phyloP scores from a whole-genome alignment of 2,888 invertebrate species.

The Pecten maximus region DNA sequence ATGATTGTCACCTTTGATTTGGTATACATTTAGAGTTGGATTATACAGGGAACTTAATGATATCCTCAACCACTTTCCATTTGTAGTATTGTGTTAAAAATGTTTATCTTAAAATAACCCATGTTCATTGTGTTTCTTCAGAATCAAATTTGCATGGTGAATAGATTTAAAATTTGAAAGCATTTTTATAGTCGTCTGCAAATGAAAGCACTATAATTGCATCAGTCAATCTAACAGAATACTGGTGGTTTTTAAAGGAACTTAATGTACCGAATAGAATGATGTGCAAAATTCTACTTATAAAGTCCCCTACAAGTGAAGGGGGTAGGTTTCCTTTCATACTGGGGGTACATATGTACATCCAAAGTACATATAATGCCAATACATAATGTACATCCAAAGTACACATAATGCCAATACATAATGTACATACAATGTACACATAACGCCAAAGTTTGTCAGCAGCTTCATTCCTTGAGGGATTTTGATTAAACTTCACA shows the following conservation, averaged over 20 bases:
- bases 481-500: too few species aligned
- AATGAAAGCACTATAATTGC: not conserved
- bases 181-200: not conserved
- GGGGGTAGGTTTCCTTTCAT: too few species aligned
- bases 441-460: too few species aligned
- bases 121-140: not conserved
- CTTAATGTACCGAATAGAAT: not conserved
- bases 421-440: too few species aligned
- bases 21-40: not conserved
- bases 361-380: too few species aligned
- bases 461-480: too few species aligned
- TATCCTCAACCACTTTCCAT: not conserved
- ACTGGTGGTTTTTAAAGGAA: not conserved
- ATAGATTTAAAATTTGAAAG: not conserved
- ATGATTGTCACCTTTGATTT: not conserved
- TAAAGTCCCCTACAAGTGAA: too few species aligned
- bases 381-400: too few species aligned
- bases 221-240: not conserved
- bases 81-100: not conserved
- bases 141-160: not conserved
- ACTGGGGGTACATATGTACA: too few species aligned
- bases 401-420: too few species aligned
- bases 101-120: not conserved
- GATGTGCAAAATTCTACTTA: not conserved
- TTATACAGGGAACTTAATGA: not conserved